Percentiles rank a stretch among this genome's conserved stretches.
Evolutionary conservation across 2,888 invertebrate genomes (phyloP).

Genomic region (Himalopsyche japonica): DNA sequence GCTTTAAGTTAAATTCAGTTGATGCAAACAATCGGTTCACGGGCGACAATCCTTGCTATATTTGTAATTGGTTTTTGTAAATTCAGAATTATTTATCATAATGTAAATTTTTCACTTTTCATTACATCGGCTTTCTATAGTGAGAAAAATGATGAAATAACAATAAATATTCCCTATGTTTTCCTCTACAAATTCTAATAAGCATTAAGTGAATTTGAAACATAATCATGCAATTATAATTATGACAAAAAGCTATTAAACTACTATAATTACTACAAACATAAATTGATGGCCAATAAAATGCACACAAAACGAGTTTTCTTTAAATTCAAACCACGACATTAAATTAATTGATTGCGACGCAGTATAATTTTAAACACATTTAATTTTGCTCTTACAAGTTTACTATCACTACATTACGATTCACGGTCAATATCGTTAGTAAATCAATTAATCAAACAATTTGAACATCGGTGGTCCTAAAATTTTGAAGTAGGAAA

Average conservation of each 20-base stretch:
- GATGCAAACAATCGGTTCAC: background rate
- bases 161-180: too few relatives aligned
- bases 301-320: background rate
- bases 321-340: background rate
- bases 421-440: background rate
- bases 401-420: background rate
- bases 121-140: too few relatives aligned
- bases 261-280: background rate
- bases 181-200: too few relatives aligned
- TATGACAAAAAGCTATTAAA: background rate
- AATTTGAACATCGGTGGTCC: background rate
- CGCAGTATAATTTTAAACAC: background rate
- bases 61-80: background rate
- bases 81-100: too few relatives aligned
- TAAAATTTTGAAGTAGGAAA: background rate
- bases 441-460: background rate
- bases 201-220: background rate
- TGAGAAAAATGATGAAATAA: too few relatives aligned
- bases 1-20: background rate
- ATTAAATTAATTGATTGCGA: background rate
- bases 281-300: background rate
- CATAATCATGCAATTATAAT: background rate
- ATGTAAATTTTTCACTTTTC: too few relatives aligned
- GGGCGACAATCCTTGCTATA: too few relatives aligned
- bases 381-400: background rate